Percentiles rank a stretch among this genome's conserved stretches.
These are phyloP conservation scores for Parasteatoda lunata DNA, from an alignment of 2,888 invertebrate genomes.

Conservation along the genomic window DNA sequence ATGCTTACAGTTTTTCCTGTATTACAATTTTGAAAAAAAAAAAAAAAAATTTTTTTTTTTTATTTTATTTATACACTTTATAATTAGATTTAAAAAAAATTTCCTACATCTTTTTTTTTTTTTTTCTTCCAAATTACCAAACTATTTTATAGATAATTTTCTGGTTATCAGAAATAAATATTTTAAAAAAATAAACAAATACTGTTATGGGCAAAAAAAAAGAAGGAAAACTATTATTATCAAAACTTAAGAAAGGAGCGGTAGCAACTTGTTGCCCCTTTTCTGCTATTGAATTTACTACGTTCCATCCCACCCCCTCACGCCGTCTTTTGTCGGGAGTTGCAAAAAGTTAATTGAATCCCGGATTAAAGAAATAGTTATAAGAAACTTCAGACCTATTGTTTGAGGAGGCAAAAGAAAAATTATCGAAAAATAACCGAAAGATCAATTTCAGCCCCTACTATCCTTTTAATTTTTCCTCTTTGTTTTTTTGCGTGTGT, in stretches of 20 bases:
- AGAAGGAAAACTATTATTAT: slow-evolving; percentile 17
- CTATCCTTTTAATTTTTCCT: slow-evolving; percentile 36
- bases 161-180: too few species aligned
- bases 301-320: slow-evolving; percentile 21
- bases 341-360: slow-evolving; percentile 68
- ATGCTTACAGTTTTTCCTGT: too few species aligned
- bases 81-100: too few species aligned
- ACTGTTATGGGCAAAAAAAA: not conserved
- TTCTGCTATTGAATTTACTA: slow-evolving; percentile 44
- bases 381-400: slow-evolving; percentile 57
- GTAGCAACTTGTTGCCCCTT: slow-evolving; percentile 56
- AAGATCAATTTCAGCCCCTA: slow-evolving; percentile 62
- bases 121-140: too few species aligned
- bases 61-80: too few species aligned
- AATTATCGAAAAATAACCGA: slow-evolving; percentile 63
- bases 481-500: slow-evolving; percentile 28
- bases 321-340: slow-evolving; percentile 41
- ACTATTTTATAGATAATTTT: too few species aligned
- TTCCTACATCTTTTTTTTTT: too few species aligned
- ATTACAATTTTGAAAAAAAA: too few species aligned
- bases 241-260: not conserved
- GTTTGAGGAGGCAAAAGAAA: slow-evolving; percentile 42
- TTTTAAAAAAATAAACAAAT: too few species aligned
- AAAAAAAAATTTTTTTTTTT: too few species aligned
- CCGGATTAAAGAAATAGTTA: slow-evolving; percentile 66